Evolutionary conservation across 2,888 invertebrate genomes (phyloP), one percentile per base, ranked within the genome.

Genomic region (Drosophila tripunctata): DNA sequence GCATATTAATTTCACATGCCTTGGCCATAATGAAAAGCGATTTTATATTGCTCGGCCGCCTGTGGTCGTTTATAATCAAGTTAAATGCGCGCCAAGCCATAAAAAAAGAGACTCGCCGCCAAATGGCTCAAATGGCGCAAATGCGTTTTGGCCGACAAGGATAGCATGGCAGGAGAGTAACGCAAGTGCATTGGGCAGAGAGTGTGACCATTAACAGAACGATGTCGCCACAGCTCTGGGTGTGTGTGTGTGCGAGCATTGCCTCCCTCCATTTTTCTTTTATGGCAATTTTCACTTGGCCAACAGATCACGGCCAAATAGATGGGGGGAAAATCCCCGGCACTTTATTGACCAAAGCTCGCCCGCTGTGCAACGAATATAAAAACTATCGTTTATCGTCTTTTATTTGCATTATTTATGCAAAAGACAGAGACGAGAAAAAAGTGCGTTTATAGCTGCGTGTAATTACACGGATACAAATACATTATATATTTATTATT

Each of bases 51-150:
- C 83, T 52, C 72, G 74, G 75, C 84, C 81, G 81, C 78, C 84
- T 75, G 87, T 77, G 68, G 84, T 87, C 81, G 84, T 81, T 86
- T 80, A 86, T 83, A 81, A 86, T 86, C 81, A 87, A 81, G 84
- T 81, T 81, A 87, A 81, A 83, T 86, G 87, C 86, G 68, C 75
- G 67, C 75, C 45, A 56, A 47, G 75, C 87, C 56, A 82, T 87
- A 81, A 82, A 82, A 87, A 70, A 41, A 15, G 14, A 1, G 5
- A 2, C 2, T 14, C 62, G 76, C 63, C 69, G 67, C 66, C 79
- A 86, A 79, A 74, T 79, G 83, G 82, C 79, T 45, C 31, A 36
- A 48, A 36, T 24, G 35, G 35, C 35, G 61, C 74, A 80, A 80
- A 80, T 75, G 79, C 79, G 67, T 66, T 76, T 60, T 35, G 17